phyloP scores from a whole-genome alignment of 2,113 vertebrate genomes.

The Romanogobio albipinnatus region DNA sequence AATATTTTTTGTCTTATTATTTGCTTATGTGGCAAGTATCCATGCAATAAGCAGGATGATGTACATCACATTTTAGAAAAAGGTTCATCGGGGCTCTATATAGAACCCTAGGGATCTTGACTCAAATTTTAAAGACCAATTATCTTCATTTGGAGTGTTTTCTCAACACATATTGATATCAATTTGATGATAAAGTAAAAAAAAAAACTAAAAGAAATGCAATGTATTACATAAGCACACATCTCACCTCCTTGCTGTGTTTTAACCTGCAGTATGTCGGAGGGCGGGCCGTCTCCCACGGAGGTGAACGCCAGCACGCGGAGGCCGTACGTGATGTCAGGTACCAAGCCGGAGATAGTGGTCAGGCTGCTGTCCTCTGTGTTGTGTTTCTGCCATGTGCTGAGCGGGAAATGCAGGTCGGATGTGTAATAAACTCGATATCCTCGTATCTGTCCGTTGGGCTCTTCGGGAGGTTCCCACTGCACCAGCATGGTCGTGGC shows the following conservation, averaged over 20 bases:
- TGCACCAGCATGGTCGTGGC: conserved; percentile 94
- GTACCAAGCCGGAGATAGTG: conserved; percentile 87
- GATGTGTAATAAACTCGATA: conserved; percentile 91
- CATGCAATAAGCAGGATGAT: no score
- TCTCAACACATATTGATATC: no score
- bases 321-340: conserved; percentile 90
- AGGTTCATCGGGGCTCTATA: no score
- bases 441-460: conserved; percentile 90
- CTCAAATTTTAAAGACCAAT: no score
- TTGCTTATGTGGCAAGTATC: no score
- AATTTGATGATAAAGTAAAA: no score
- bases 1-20: no score
- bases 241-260: conserved; percentile 92
- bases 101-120: no score
- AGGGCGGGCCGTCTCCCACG: conserved; percentile 91
- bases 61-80: no score
- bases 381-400: conserved; percentile 91
- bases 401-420: conserved; percentile 78
- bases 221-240: not conserved
- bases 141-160: no score
- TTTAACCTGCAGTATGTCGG: conserved; percentile 91
- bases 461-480: conserved; percentile 94
- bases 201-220: no score
- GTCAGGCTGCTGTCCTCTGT: conserved; percentile 87
- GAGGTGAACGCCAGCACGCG: conserved; percentile 92